Base-by-base conservation (phyloP, 1,140 invertebrate species). In the Lucilia sericata region DNA sequence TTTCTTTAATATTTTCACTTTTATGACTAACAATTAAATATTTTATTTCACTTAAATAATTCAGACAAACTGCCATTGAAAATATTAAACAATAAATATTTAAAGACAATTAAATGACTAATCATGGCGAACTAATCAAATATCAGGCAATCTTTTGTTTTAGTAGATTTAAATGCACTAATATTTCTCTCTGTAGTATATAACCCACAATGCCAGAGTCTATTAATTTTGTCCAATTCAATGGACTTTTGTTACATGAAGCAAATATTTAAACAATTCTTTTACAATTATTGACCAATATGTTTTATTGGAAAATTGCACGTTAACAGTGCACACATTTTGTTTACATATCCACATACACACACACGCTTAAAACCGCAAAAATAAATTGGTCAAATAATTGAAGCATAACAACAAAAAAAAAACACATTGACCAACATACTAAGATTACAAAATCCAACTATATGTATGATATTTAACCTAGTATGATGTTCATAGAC, bases 331-430 rank as follows among this genome's bases (percentile, higher is more conserved):
- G 51, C 51, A 60, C 17, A 14, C 13, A 60, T 8, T 36, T 13
- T n/a, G n/a, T n/a, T n/a, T n/a, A n/a, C n/a, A n/a, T n/a, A 60
- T 60, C 14, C 51, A 13, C 9, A 14, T 60, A n/a, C 13, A 60
- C 13, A 60, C 5, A 70, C 60, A 70, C n/a, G 19, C 14, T 51
- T 51, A 51, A 70, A 70, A 70, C 60, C 60, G n/a, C n/a, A 70
- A 70, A 70, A 21, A 70, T 70, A 70, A 70, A 70, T 70, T 70
- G 60, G 60, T 70, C 60, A 70, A 70, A n/a, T n/a, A 8, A 70
- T 70, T 36, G 3, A 8, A 36, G 36, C 36, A 36, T 3, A 36
- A 36, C 36, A 36, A 36, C 3, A 36, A 36, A 21, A 21, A 70
- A 21, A 14, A 60, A 12, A 10, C n/a, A 70, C 49, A 51, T 51